These are phyloP conservation scores for Lophura swinhoii DNA, from an alignment of 2,797 vertebrate genomes.

Conservation along the genomic window DNA sequence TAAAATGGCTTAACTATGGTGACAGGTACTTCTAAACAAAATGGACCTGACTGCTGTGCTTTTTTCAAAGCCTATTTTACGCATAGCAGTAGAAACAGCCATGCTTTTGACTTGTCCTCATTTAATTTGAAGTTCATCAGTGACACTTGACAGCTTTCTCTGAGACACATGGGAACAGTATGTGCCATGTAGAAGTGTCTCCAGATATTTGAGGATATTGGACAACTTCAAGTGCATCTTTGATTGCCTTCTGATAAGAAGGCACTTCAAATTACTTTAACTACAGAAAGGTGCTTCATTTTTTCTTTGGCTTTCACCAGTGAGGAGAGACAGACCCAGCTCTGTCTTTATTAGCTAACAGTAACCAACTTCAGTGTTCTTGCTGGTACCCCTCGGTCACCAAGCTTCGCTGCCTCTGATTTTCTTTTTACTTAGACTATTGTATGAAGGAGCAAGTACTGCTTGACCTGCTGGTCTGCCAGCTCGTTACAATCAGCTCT, in stretches of 20 bases:
- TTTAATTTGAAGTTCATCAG: not conserved
- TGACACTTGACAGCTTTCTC: not conserved
- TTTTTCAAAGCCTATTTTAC: not conserved
- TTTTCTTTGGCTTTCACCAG: not conserved
- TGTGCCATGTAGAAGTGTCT: not conserved
- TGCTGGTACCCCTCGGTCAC: not conserved
- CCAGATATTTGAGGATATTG: not conserved
- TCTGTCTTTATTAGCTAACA: accelerated
- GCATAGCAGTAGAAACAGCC: not conserved
- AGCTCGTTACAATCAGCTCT: not conserved
- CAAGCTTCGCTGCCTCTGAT: not conserved
- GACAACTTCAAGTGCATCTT: not conserved
- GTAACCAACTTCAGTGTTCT: not conserved
- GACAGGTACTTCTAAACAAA: not conserved
- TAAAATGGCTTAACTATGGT: not conserved
- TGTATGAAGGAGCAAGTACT: not conserved
- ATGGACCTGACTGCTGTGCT: not conserved
- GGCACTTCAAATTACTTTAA: not conserved
- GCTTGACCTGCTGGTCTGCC: not conserved
- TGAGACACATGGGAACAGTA: not conserved
- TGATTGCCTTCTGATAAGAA: not conserved
- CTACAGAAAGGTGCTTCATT: not conserved
- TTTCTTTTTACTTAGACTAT: not conserved
- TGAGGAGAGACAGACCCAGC: not conserved
- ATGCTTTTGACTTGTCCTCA: not conserved